Percentiles rank a stretch among this genome's conserved stretches.
Evolutionary conservation across 2,888 invertebrate genomes (phyloP).

Genomic region (Tetranychus piercei): DNA sequence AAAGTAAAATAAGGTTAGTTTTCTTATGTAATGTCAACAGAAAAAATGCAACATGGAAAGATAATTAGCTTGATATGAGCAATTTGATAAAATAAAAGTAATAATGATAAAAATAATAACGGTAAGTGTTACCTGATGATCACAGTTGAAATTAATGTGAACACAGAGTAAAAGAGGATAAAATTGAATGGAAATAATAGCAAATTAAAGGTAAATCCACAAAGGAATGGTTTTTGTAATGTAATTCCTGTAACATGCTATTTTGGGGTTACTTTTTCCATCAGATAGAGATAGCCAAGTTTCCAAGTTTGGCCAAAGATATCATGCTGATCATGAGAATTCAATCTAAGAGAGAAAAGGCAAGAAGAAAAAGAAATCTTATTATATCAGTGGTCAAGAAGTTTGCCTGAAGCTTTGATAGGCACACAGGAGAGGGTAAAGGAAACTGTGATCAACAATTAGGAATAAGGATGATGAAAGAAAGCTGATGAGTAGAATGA

Average conservation of each 20-base stretch:
- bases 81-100: not conserved
- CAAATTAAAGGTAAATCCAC: constrained; percentile 1
- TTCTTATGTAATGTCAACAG: not conserved
- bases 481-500: not conserved
- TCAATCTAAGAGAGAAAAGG: not conserved
- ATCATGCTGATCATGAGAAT: not conserved
- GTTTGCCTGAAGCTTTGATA: not conserved
- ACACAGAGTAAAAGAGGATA: not conserved
- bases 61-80: constrained; percentile 1
- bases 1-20: not conserved
- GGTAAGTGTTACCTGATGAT: not conserved
- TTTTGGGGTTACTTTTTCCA: not conserved
- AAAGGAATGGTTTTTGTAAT: constrained; percentile 1
- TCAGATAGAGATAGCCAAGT: not conserved
- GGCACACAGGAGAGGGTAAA: not conserved
- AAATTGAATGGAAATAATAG: not conserved
- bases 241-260: not conserved
- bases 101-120: not conserved
- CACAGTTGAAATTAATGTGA: not conserved
- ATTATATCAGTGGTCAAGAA: not conserved
- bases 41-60: not conserved
- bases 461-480: not conserved
- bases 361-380: not conserved
- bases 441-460: constrained; percentile 1
- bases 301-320: not conserved